These are phyloP conservation scores for Metallyticus violacea DNA, from an alignment of 2,888 invertebrate genomes.

Conservation along the genomic window DNA sequence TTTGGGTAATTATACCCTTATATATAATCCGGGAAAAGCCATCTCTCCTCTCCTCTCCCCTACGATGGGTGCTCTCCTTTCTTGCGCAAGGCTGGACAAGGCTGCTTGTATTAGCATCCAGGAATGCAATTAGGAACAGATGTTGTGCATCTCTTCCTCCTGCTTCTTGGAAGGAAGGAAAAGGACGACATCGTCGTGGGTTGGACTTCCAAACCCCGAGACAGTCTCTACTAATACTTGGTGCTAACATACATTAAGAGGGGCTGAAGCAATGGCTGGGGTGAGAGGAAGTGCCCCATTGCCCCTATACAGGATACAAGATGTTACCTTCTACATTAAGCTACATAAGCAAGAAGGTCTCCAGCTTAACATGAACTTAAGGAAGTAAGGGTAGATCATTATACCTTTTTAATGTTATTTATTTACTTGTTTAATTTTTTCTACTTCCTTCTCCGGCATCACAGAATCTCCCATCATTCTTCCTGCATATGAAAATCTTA, in stretches of 20 bases:
- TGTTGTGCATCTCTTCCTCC: slow-evolving; percentile 20
- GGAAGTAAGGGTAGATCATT: no score
- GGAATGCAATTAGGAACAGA: slow-evolving; percentile 35
- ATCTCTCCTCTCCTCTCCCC: no score
- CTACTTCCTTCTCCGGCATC: no score
- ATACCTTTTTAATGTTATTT: no score
- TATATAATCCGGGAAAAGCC: not conserved
- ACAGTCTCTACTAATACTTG: slow-evolving; percentile 6
- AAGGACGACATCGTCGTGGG: not conserved
- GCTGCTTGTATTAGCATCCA: slow-evolving; percentile 31
- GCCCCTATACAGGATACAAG: not conserved
- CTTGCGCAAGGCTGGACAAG: slow-evolving; percentile 24
- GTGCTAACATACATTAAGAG: slow-evolving; percentile 26
- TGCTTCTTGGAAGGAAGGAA: not conserved
- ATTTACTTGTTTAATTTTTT: no score
- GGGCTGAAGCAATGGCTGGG: not conserved
- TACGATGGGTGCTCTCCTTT: not conserved
- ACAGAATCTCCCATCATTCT: no score
- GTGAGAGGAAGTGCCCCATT: not conserved
- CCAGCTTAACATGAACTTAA: no score
- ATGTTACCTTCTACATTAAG: not conserved
- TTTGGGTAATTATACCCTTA: not conserved
- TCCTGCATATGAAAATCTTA: no score
- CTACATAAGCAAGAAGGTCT: not conserved
- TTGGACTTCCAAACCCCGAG: slow-evolving; percentile 7